Conservation (phyloP, 2,113 vertebrate genomes). For the Ctenodactylus gundi region DNA sequence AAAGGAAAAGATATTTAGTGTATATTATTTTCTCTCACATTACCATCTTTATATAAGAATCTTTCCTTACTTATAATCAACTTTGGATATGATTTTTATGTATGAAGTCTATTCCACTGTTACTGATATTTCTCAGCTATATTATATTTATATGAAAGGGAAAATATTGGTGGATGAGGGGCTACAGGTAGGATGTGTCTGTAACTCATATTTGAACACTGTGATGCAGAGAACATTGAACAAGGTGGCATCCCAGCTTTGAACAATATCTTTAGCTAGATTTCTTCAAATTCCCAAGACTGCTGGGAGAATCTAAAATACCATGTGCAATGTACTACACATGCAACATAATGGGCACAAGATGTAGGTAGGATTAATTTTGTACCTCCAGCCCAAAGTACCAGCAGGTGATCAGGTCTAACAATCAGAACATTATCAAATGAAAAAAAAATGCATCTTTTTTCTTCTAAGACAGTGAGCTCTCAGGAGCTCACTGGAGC, state of each 20-base stretch:
- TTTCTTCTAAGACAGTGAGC: not conserved
- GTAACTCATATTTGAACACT: not conserved
- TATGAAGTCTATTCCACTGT: not conserved
- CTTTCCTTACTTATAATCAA: not conserved
- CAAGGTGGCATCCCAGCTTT: not conserved
- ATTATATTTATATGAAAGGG: not conserved
- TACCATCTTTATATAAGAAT: not conserved
- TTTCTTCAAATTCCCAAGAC: not conserved
- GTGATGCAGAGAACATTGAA: not conserved
- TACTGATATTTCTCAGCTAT: not conserved
- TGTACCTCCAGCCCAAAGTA: not conserved
- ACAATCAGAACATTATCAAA: not conserved
- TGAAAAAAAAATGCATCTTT: not conserved
- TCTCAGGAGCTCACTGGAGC: not conserved
- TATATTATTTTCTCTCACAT: not conserved
- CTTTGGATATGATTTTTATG: not conserved
- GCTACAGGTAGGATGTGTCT: not conserved
- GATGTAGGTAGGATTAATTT: not conserved
- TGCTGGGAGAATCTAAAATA: not conserved
- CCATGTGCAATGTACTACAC: not conserved
- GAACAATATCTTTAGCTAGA: not conserved
- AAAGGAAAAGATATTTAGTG: conserved; percentile 19
- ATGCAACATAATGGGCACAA: not conserved
- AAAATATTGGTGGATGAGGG: not conserved
- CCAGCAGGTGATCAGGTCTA: not conserved